phyloP scores from a whole-genome alignment of 2,888 invertebrate genomes.

The Brachyptera risi region DNA sequence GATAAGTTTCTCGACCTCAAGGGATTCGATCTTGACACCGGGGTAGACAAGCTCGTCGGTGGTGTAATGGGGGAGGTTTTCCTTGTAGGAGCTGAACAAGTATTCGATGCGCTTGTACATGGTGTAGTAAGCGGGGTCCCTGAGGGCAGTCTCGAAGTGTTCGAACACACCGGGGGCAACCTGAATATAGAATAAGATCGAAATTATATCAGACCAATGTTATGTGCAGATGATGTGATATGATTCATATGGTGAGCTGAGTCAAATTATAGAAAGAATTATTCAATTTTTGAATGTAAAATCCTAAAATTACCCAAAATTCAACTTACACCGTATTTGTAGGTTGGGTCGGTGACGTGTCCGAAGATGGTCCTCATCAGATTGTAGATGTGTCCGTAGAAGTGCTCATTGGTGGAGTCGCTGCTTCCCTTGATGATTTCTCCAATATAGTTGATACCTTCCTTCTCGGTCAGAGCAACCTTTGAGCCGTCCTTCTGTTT shows the following conservation, averaged over 20 bases:
- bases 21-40: conserved; percentile 58
- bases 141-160: conserved; percentile 59
- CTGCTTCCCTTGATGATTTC: conserved; percentile 28
- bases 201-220: too few relatives aligned
- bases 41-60: conserved; percentile 56
- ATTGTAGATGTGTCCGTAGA: conserved; percentile 38
- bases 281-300: too few relatives aligned
- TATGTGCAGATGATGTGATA: too few relatives aligned
- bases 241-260: too few relatives aligned
- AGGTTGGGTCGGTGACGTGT: conserved; percentile 38
- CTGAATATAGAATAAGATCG: conserved; percentile 44
- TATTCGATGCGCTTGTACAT: conserved; percentile 54
- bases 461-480: conserved; percentile 31
- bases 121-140: conserved; percentile 70
- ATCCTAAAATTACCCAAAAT: conserved; percentile 38
- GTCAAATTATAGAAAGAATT: too few relatives aligned
- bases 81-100: conserved; percentile 55
- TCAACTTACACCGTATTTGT: conserved; percentile 36
- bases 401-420: conserved; percentile 33
- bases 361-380: conserved; percentile 36
- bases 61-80: conserved; percentile 57
- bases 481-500: conserved; percentile 24
- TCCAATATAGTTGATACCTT: conserved; percentile 34
- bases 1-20: conserved; percentile 60
- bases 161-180: conserved; percentile 58